Conservation (phyloP, 2,888 invertebrate species). For the Auanema sp. region DNA sequence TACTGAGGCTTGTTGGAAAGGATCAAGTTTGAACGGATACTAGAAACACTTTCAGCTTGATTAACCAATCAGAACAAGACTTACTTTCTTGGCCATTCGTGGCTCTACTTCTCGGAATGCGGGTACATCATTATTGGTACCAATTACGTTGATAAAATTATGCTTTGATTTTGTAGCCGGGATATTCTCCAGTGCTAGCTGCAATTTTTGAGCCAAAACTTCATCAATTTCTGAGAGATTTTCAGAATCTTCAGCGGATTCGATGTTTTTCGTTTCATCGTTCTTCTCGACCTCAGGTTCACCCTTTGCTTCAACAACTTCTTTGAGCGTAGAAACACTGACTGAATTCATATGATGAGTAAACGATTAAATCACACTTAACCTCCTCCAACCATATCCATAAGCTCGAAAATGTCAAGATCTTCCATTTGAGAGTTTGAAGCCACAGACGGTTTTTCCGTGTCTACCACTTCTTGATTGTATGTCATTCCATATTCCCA, state of each 20-base stretch:
- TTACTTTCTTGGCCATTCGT: constrained; percentile 37
- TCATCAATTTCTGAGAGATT: constrained; percentile 27
- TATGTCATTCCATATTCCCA: not conserved
- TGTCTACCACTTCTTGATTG: not conserved
- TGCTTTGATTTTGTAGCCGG: too few relatives aligned
- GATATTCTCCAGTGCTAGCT: not conserved
- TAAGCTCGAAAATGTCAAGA: constrained; percentile 27
- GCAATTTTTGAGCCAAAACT: not conserved
- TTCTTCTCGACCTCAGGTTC: constrained; percentile 10
- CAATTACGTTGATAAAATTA: constrained; percentile 27
- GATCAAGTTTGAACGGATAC: constrained; percentile 85
- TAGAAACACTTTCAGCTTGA: constrained; percentile 26
- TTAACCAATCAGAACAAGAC: not conserved
- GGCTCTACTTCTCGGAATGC: constrained; percentile 32
- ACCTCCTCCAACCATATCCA: constrained; percentile 24
- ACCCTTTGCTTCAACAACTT: not conserved
- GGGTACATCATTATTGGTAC: constrained; percentile 20
- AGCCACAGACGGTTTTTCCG: not conserved
- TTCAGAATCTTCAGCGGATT: constrained; percentile 12
- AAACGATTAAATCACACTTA: not conserved
- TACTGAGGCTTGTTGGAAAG: constrained; percentile 95
- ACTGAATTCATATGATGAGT: not conserved
- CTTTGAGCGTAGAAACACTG: not conserved
- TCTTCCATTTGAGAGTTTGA: constrained; percentile 6
- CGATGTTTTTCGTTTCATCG: not conserved